These are phyloP conservation scores for Leptoteleia sp. DNA, from an alignment of 1,140 invertebrate species.

Conservation along the genomic window DNA sequence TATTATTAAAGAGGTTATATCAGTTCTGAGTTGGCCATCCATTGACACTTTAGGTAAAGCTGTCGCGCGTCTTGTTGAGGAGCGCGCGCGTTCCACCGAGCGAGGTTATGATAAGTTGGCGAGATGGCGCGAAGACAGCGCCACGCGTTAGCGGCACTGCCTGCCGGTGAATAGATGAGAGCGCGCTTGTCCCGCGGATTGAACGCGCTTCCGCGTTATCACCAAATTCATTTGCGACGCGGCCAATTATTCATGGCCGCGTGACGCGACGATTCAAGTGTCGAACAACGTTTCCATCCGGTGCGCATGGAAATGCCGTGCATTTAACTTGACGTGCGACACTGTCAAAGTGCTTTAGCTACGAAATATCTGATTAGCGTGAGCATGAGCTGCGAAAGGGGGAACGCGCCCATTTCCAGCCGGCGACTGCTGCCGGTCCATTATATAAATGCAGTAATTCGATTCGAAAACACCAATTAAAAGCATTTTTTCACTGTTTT, in stretches of 20 bases:
- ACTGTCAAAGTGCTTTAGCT: conserved; percentile 67
- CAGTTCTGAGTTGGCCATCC: too few species aligned
- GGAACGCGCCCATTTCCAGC: conserved; percentile 58
- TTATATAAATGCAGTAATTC: conserved; percentile 60
- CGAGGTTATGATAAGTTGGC: conserved; percentile 65
- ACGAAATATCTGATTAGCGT: conserved; percentile 66
- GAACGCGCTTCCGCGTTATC: conserved; percentile 72
- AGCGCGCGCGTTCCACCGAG: too few species aligned
- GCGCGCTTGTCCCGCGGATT: conserved; percentile 69
- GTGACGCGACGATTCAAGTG: conserved; percentile 73
- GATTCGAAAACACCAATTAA: conserved; percentile 62
- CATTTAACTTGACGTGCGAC: conserved; percentile 69
- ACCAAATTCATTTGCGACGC: conserved; percentile 77
- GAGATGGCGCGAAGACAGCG: conserved; percentile 68
- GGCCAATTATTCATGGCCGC: conserved; percentile 76
- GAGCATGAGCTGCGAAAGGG: conserved; percentile 52
- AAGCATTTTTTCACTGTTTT: conserved; percentile 64
- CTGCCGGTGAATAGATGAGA: conserved; percentile 75
- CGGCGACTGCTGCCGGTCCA: conserved; percentile 30
- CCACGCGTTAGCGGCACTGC: conserved; percentile 65
- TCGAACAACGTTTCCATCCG: conserved; percentile 67
- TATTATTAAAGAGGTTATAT: too few species aligned
- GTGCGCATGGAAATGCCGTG: conserved; percentile 65
- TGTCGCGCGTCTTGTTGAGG: too few species aligned
- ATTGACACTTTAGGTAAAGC: too few species aligned